Percentiles rank a stretch among this genome's conserved stretches.
These are phyloP conservation scores for Xestoiulus laeticollis DNA, from an alignment of 2,888 invertebrate species.

Conservation along the genomic window DNA sequence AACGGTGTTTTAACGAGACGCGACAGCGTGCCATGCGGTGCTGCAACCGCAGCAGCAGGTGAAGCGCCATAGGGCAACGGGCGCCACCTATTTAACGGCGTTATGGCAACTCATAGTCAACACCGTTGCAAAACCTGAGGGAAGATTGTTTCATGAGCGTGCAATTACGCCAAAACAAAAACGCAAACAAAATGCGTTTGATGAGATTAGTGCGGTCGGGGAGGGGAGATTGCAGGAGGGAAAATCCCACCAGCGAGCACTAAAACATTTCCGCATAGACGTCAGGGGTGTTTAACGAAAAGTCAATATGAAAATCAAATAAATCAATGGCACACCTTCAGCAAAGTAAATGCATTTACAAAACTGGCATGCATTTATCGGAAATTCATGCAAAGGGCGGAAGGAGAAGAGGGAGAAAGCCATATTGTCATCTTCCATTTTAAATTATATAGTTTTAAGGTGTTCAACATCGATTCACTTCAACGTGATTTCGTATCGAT, in stretches of 20 bases:
- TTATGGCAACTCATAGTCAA: not conserved
- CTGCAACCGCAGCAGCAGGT: not conserved
- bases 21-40: constrained; percentile 24
- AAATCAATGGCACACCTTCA: constrained; percentile 28
- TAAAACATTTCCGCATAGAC: not conserved
- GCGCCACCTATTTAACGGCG: constrained; percentile 1
- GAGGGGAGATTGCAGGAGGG: not conserved
- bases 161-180: constrained; percentile 31
- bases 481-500: no score
- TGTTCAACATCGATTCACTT: no score
- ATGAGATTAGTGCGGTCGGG: constrained; percentile 38
- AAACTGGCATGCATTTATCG: not conserved
- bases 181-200: constrained; percentile 23
- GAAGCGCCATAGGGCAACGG: constrained; percentile 39
- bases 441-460: no score
- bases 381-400: not conserved
- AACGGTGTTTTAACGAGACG: constrained; percentile 30
- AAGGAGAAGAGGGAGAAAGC: no score
- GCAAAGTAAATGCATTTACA: not conserved
- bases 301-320: constrained; percentile 38
- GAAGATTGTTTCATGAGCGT: constrained; percentile 4
- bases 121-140: not conserved
- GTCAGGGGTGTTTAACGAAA: not conserved
- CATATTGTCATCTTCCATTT: no score
- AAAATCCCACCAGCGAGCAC: no score